Evolutionary conservation across 2,888 invertebrate genomes (phyloP).

Genomic region (Eupithecia exiguata): DNA sequence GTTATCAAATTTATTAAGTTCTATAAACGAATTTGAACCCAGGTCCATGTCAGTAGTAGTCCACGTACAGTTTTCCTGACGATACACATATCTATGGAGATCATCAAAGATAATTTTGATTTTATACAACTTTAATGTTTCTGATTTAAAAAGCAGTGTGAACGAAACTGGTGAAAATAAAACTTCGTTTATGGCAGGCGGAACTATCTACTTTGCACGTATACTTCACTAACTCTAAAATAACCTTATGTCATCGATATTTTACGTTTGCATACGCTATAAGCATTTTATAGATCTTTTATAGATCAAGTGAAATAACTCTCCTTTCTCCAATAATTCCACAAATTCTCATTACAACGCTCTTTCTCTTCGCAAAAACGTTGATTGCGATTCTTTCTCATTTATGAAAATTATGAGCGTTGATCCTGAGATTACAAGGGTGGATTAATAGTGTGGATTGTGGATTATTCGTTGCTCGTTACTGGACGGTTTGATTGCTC

Average conservation of each 20-base stretch:
- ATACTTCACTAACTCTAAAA: not conserved
- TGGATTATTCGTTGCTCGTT: constrained; percentile 53
- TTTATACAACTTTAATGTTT: not conserved
- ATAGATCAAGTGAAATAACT: not conserved
- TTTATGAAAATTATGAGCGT: constrained; percentile 16
- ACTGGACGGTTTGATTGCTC: constrained; percentile 57
- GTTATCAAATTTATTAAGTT: not conserved
- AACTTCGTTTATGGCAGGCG: not conserved
- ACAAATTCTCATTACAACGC: not conserved
- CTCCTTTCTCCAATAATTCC: not conserved
- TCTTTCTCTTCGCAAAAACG: not conserved
- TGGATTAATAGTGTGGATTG: constrained; percentile 21
- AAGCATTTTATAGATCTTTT: not conserved
- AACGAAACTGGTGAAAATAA: not conserved
- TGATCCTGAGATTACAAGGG: constrained; percentile 19
- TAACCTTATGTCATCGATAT: not conserved
- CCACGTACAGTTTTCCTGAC: not conserved
- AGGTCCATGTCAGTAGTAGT: not conserved
- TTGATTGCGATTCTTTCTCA: constrained; percentile 3
- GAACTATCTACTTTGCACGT: not conserved
- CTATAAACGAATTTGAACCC: not conserved
- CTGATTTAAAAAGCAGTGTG: not conserved
- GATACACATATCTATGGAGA: not conserved
- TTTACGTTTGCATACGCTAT: not conserved
- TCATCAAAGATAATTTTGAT: not conserved